Base-by-base conservation (phyloP, 1,140 invertebrate species). In the Brachionus asplanchnoidis region DNA sequence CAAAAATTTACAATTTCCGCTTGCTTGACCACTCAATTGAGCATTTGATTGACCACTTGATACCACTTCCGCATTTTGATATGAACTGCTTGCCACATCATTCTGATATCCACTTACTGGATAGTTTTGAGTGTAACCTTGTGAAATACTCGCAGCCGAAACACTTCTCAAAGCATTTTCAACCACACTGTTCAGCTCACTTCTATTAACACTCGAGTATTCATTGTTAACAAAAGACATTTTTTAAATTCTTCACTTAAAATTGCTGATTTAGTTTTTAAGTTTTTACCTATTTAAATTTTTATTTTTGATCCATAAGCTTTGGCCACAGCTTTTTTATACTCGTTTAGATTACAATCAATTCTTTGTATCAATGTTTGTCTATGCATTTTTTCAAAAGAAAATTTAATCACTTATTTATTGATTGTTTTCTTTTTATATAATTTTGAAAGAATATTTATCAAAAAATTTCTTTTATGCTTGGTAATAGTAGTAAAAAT, bases 151-250 rank as follows among this genome's bases (percentile, higher is more conserved):
- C 3, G 68, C 68, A 23, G 68, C 68, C 17, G 68, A 73, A 40
- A 73, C 68, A 73, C 68, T 73, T 73, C 68, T 40, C 68, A 73
- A 36, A 17, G 68, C 68, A 73, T 73, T 73, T 73, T 73, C 68
- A 40, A 73, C 32, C 36, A 73, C 68, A 73, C 36, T 73, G 68
- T 40, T 73, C 11, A 40, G n/a, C 20, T 40, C 68, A 36, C 28
- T 73, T 14, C 20, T 36, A 11, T 73, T 73, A 17, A 73, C 28
- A 12, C 8, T 40, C 1, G 28, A 12, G 36, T 73, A 73, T n/a
- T 73, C 68, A 9, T 40, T 40, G 28, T 17, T 40, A 11, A 40
- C n/a, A 40, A n/a, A 20, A 6, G 68, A 73, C 68, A 73, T 73
- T 36, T 36, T 36, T 36, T 7, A 36, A n/a, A 36, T 36, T 73